Evolutionary conservation across 2,113 vertebrate species (phyloP).

Genomic region (Brachypteracias leptosomus): DNA sequence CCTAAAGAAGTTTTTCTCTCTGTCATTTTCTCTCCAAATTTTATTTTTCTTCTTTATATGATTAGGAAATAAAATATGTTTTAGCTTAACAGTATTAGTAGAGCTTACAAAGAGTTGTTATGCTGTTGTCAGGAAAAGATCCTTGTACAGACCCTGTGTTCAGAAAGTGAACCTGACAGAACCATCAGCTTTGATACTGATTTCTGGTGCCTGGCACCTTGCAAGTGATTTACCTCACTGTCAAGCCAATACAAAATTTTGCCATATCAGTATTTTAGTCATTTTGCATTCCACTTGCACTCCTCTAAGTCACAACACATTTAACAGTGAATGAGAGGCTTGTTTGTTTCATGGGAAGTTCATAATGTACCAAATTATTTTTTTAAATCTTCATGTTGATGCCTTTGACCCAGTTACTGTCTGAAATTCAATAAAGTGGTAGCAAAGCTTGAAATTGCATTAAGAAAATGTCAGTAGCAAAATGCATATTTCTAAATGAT

Average conservation of each 20-base stretch:
- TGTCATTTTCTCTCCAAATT: not conserved
- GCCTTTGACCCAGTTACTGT: not conserved
- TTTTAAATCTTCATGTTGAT: not conserved
- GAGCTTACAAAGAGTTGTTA: not conserved
- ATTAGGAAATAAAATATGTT: not conserved
- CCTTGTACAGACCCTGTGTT: not conserved
- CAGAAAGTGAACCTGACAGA: not conserved
- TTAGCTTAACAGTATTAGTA: not conserved
- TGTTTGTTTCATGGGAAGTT: not conserved
- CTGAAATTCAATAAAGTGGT: not conserved
- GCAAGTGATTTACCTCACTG: not conserved
- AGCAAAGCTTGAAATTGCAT: not conserved
- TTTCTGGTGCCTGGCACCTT: not conserved
- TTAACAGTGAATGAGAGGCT: not conserved
- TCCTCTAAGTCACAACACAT: not conserved
- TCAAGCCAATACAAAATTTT: not conserved
- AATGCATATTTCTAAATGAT: not conserved
- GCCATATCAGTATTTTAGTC: not conserved
- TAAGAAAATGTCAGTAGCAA: not conserved
- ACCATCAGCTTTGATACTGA: not conserved
- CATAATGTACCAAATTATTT: not conserved
- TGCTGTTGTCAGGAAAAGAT: accelerated
- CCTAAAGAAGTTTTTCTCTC: not conserved
- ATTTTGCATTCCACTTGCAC: not conserved
- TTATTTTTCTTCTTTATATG: not conserved